Percentiles rank a stretch among this genome's conserved stretches.
phyloP scores from a whole-genome alignment of 2,797 vertebrate species.

The Eremophila alpestris region DNA sequence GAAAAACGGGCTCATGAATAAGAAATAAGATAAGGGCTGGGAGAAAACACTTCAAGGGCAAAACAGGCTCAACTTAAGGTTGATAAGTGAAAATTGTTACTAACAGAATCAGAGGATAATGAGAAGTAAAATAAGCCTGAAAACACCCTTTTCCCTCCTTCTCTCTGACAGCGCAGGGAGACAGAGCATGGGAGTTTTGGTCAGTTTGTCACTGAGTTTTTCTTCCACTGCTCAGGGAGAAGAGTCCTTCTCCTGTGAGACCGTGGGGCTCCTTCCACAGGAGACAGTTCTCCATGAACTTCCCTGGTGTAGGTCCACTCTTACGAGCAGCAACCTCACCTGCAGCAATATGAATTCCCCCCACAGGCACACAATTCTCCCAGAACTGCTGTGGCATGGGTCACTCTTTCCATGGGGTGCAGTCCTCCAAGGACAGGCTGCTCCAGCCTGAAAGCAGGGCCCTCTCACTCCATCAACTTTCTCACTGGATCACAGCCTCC shows the following conservation, averaged over 20 bases:
- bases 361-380: background rate
- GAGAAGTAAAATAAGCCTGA: background rate
- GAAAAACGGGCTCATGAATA: background rate
- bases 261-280: fast-evolving
- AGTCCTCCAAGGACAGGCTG: too few species aligned
- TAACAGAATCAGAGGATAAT: background rate
- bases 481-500: too few species aligned
- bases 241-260: background rate
- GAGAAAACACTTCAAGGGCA: background rate
- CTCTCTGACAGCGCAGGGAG: background rate
- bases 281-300: background rate
- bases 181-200: background rate
- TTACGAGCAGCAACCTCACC: too few species aligned
- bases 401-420: too few species aligned
- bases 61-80: background rate
- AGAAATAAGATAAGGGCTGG: background rate
- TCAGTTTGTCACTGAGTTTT: background rate
- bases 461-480: too few species aligned
- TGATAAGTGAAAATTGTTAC: background rate
- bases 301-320: fast-evolving
- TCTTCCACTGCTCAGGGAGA: background rate
- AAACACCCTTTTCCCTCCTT: background rate
- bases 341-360: too few species aligned
- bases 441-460: too few species aligned
- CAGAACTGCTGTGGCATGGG: fast-evolving